Conservation (phyloP, 2,888 invertebrate genomes). For the Anticlea derivata region DNA sequence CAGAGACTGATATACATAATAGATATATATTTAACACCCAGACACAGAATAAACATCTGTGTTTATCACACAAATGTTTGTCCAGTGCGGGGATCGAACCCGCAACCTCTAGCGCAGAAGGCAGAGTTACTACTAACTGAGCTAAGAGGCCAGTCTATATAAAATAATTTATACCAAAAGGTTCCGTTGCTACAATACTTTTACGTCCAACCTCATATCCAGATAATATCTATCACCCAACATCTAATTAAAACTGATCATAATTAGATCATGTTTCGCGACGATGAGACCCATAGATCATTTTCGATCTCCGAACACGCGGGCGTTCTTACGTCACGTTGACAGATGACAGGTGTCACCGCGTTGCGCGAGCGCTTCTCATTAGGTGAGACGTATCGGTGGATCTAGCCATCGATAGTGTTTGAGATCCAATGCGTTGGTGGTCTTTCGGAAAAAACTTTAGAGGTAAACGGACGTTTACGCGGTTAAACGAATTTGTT, state of each 20-base stretch:
- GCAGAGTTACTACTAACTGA: too few species aligned
- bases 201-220: constrained; percentile 1
- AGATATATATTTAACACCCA: too few species aligned
- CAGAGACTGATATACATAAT: too few species aligned
- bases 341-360: constrained; percentile 81
- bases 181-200: constrained; percentile 1
- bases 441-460: constrained; percentile 63
- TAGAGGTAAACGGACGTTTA: constrained; percentile 62
- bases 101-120: too few species aligned
- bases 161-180: background rate
- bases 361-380: constrained; percentile 64
- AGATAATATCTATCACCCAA: constrained; percentile 42
- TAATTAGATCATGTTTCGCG: constrained; percentile 74
- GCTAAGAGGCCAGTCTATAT: too few species aligned
- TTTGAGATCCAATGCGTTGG: constrained; percentile 68
- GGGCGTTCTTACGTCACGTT: constrained; percentile 71
- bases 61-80: too few species aligned
- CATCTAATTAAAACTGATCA: constrained; percentile 63
- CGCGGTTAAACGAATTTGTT: constrained; percentile 59
- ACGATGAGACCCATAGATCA: constrained; percentile 63
- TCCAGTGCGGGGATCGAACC: too few species aligned
- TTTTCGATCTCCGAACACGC: constrained; percentile 54
- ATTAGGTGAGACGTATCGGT: constrained; percentile 67
- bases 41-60: too few species aligned
- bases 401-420: constrained; percentile 70